phyloP scores from a whole-genome alignment of 2,113 vertebrate species.

The Capreolus pygargus region DNA sequence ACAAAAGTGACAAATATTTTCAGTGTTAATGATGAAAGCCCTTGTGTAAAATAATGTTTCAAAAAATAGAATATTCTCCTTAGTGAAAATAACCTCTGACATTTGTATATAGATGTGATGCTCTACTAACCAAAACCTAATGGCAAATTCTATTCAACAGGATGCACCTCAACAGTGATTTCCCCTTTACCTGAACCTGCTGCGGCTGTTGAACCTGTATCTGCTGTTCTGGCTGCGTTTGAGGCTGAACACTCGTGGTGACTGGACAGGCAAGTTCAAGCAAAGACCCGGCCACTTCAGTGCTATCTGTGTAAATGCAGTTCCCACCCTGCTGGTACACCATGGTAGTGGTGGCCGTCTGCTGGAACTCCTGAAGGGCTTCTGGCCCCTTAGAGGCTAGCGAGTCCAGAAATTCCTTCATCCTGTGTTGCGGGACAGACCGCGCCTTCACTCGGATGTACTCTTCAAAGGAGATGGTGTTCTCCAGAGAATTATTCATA shows the following conservation, averaged over 20 bases:
- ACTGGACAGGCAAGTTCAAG: conserved; percentile 98
- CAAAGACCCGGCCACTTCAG: conserved; percentile 98
- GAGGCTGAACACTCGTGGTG: conserved; percentile 88
- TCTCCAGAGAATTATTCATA: conserved; percentile 99
- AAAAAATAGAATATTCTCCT: neutral
- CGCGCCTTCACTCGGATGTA: conserved; percentile 98
- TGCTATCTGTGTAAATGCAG: conserved; percentile 98
- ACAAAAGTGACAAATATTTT: neutral
- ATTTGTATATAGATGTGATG: neutral
- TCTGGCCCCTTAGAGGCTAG: conserved; percentile 95
- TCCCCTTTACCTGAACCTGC: conserved; percentile 85
- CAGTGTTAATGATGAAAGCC: neutral
- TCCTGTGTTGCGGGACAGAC: conserved; percentile 97
- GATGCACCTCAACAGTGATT: neutral
- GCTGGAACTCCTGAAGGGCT: conserved; percentile 97
- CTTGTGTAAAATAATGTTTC: neutral
- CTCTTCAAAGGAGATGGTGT: conserved; percentile 98
- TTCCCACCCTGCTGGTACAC: conserved; percentile 95
- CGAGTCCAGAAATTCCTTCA: conserved; percentile 99
- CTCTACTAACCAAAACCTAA: neutral
- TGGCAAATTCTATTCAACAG: neutral
- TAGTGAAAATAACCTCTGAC: neutral
- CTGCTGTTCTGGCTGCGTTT: conserved; percentile 85
- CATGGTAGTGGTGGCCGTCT: conserved; percentile 91
- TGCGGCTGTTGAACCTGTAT: conserved; percentile 87